Evolutionary conservation across 2,797 vertebrate genomes (phyloP).

Genomic region (Nyctibius grandis): DNA sequence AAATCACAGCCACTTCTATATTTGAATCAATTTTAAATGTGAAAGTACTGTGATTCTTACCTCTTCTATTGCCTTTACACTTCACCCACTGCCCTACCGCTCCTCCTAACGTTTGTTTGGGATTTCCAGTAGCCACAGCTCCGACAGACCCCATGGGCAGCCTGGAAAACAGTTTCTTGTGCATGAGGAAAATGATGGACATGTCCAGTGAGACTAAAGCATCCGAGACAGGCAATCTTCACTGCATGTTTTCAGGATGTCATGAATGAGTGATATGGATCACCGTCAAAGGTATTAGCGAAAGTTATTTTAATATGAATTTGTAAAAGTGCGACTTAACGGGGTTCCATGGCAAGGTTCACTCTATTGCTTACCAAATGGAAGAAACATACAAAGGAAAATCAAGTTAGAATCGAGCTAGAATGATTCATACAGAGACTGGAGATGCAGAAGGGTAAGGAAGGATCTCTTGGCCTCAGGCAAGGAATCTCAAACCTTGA

Average conservation of each 20-base stretch:
- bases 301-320: not conserved
- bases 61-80: not conserved
- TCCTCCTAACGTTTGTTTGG: not conserved
- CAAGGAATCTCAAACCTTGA: too few species aligned
- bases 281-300: not conserved
- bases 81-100: not conserved
- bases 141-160: not conserved
- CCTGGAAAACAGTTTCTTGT: not conserved
- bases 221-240: not conserved
- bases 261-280: too few species aligned
- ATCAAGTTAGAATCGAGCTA: too few species aligned
- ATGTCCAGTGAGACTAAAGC: not conserved
- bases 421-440: too few species aligned
- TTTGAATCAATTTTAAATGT: slow-evolving; percentile 23
- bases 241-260: fast-evolving
- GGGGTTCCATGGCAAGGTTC: not conserved
- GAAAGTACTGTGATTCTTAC: not conserved
- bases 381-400: too few species aligned
- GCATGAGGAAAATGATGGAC: not conserved
- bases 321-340: not conserved
- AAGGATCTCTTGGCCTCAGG: too few species aligned
- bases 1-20: slow-evolving; percentile 27
- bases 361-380: not conserved
- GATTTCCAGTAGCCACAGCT: not conserved
- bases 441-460: too few species aligned